These are phyloP conservation scores for Fissipunctia ypsillon DNA, from an alignment of 2,888 invertebrate genomes.

Conservation along the genomic window DNA sequence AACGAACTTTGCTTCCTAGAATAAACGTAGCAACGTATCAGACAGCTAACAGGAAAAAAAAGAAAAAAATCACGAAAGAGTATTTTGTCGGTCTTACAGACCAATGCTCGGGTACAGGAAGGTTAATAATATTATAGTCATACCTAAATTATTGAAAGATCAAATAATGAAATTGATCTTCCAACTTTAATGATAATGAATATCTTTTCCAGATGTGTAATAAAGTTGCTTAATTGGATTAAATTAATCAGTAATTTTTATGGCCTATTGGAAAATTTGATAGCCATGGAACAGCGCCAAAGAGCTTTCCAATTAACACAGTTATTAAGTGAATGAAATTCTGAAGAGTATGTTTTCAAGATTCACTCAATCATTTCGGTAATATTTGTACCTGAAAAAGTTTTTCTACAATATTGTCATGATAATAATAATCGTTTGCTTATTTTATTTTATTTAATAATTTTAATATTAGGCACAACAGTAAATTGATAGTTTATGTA, in stretches of 20 bases:
- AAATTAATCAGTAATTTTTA: slow-evolving; percentile 54
- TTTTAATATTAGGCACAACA: neutral
- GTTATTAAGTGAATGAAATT: slow-evolving; percentile 56
- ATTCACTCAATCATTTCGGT: slow-evolving; percentile 27
- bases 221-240: slow-evolving; percentile 25
- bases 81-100: too few relatives aligned
- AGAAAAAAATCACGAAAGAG: too few relatives aligned
- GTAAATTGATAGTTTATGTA: neutral
- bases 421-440: neutral
- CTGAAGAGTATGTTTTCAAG: slow-evolving; percentile 46
- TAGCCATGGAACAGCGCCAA: slow-evolving; percentile 61
- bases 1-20: too few relatives aligned
- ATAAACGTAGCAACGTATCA: too few relatives aligned
- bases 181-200: slow-evolving; percentile 9
- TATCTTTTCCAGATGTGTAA: neutral
- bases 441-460: neutral
- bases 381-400: slow-evolving; percentile 8
- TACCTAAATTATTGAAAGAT: slow-evolving; percentile 17
- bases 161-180: slow-evolving; percentile 9
- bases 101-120: too few relatives aligned
- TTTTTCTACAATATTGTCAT: neutral
- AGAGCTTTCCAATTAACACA: slow-evolving; percentile 64
- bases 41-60: too few relatives aligned
- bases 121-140: too few relatives aligned
- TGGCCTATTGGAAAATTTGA: slow-evolving; percentile 56